Percentiles rank a stretch among this genome's conserved stretches.
Conservation (phyloP, 2,113 vertebrate species). For the Phalacrocorax aristotelis region DNA sequence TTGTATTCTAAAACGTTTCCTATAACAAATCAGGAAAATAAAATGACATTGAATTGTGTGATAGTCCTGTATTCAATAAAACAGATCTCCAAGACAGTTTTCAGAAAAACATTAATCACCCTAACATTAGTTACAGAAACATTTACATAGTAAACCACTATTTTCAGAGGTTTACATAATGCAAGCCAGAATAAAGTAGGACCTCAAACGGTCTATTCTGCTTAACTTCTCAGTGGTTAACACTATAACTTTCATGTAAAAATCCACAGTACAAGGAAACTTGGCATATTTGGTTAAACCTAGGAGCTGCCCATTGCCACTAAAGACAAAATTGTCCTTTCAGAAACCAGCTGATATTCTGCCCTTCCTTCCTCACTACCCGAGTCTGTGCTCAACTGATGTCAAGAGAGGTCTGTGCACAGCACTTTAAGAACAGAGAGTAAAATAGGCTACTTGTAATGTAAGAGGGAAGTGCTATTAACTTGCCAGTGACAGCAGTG, state of each 20-base stretch:
- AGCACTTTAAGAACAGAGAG: background rate
- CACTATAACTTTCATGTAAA: background rate
- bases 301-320: background rate
- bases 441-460: background rate
- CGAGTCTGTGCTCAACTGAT: background rate
- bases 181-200: constrained; percentile 27
- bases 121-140: constrained; percentile 54
- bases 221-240: background rate
- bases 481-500: constrained; percentile 13
- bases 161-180: constrained; percentile 44
- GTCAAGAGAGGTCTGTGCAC: constrained; percentile 26
- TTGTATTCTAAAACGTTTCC: constrained; percentile 64
- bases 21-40: constrained; percentile 56
- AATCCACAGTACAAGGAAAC: background rate
- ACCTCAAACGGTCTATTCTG: background rate
- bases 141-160: constrained; percentile 60
- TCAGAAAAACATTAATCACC: constrained; percentile 19
- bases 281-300: background rate
- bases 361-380: background rate
- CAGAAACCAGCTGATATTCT: background rate
- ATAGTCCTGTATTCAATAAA: constrained; percentile 30
- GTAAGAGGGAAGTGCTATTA: constrained; percentile 43
- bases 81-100: constrained; percentile 51
- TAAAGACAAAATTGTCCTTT: background rate
- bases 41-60: background rate